Base-by-base conservation (phyloP, 2,113 vertebrate genomes). In the Thalassoma bifasciatum region DNA sequence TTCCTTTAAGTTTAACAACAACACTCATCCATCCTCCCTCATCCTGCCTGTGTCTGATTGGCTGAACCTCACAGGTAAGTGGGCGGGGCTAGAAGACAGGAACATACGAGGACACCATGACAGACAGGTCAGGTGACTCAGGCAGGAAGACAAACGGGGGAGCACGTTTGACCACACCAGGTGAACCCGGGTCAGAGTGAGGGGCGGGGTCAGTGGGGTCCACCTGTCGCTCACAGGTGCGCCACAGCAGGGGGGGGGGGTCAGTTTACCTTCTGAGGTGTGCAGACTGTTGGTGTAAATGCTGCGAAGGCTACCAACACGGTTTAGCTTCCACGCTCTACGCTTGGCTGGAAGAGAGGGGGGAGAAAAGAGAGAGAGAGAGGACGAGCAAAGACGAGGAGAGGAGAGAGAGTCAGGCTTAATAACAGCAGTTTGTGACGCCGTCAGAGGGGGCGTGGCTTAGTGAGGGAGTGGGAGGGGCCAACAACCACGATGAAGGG, bases 291-390 rank as follows among this genome's bases (percentile, higher is more conserved):
- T 95, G 94, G 91, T 92, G 96, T 97, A 95, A 91, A 96, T 94
- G 94, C 96, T 96, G 95, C 95, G 95, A 93, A 98, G 96, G 91
- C 96, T 97, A 96, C 94, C 94, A 90, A 97, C 96, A 90, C 95
- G 95, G 89, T 95, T 97, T 93, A 97, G 95, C 94, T 96, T 97
- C 96, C 96, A 98, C 57, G 94, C 96, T 95, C 92, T 97, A 95
- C 94, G 95, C 90, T 96, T 97, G 94, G 95, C 96, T 97, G 96
- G 95, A 46, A 96, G 95, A 95, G 93, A 94, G 94, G 66, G 57
- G 73, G 94, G 94, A n/a, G n/a, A n/a, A n/a, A n/a, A n/a, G 94
- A 94, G 93, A 92, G 88, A 87, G 90, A 93, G 77, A 5, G 5
- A 4, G 17, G 44, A 47, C 5, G 42, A 24, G n/a, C 30, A 22